Conservation (phyloP, 2,888 invertebrate species). For the Oscheius sp. region DNA sequence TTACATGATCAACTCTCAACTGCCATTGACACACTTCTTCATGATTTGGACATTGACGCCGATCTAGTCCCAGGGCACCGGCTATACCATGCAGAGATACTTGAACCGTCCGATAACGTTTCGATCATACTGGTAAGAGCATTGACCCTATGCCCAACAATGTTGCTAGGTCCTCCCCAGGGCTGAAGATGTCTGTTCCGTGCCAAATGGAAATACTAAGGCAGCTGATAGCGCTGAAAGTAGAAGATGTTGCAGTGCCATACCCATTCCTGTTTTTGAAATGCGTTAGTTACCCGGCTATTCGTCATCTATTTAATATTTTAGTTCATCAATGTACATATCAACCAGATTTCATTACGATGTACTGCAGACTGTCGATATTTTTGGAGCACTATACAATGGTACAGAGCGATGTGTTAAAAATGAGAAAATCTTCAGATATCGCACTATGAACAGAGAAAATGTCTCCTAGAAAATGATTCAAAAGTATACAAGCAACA, state of each 20-base stretch:
- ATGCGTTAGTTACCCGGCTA: slow-evolving; percentile 73
- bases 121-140: slow-evolving; percentile 85
- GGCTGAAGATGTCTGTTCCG: slow-evolving; percentile 82
- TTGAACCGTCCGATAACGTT: slow-evolving; percentile 90
- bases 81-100: slow-evolving; percentile 91
- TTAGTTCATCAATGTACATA: slow-evolving; percentile 95
- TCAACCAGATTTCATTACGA: slow-evolving; percentile 87
- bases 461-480: slow-evolving; percentile 65
- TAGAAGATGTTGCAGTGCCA: slow-evolving; percentile 85
- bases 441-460: slow-evolving; percentile 67
- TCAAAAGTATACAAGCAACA: slow-evolving; percentile 63
- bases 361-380: slow-evolving; percentile 91
- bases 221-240: slow-evolving; percentile 78
- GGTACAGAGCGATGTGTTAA: slow-evolving; percentile 38
- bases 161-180: slow-evolving; percentile 61
- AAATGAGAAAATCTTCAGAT: slow-evolving; percentile 42
- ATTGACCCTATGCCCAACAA: not conserved
- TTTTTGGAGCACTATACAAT: slow-evolving; percentile 84
- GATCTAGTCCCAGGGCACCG: slow-evolving; percentile 83
- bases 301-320: slow-evolving; percentile 75
- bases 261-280: slow-evolving; percentile 87
- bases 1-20: slow-evolving; percentile 73
- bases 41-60: slow-evolving; percentile 65
- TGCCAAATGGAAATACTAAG: slow-evolving; percentile 79
- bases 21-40: slow-evolving; percentile 53